Evolutionary conservation across 2,113 vertebrate species (phyloP).

Genomic region (Poeciliopsis retropinna): DNA sequence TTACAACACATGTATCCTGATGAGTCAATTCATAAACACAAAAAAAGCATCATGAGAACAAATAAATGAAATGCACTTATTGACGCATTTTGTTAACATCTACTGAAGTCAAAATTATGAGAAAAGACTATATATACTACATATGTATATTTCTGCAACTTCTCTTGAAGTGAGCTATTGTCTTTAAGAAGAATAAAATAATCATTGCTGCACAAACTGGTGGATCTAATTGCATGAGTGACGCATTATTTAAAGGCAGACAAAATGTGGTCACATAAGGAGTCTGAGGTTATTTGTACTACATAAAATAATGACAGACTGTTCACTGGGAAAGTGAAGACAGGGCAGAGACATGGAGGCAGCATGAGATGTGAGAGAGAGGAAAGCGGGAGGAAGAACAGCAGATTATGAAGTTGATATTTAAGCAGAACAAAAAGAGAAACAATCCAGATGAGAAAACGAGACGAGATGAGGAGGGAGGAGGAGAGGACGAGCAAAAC

Average conservation of each 20-base stretch:
- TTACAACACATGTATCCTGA: no score
- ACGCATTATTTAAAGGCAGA: background rate
- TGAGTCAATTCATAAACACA: no score
- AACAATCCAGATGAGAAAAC: conserved; percentile 7
- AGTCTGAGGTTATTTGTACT: background rate
- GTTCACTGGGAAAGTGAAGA: background rate
- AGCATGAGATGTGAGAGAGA: background rate
- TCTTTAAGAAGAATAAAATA: background rate
- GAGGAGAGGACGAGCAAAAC: conserved; percentile 17
- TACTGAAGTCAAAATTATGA: no score
- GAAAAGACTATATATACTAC: no score
- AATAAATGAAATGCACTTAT: no score
- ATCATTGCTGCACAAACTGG: background rate
- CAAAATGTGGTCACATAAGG: background rate
- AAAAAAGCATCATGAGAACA: no score
- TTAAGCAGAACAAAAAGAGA: conserved; percentile 2
- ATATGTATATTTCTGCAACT: no score
- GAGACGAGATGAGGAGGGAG: background rate
- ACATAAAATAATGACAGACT: background rate
- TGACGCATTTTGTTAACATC: no score
- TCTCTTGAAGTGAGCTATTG: background rate
- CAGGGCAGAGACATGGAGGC: background rate
- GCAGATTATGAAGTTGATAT: background rate
- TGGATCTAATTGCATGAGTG: background rate
- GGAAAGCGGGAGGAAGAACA: background rate